phyloP scores from a whole-genome alignment of 2,888 invertebrate species.

The Standfussiana lucernea region DNA sequence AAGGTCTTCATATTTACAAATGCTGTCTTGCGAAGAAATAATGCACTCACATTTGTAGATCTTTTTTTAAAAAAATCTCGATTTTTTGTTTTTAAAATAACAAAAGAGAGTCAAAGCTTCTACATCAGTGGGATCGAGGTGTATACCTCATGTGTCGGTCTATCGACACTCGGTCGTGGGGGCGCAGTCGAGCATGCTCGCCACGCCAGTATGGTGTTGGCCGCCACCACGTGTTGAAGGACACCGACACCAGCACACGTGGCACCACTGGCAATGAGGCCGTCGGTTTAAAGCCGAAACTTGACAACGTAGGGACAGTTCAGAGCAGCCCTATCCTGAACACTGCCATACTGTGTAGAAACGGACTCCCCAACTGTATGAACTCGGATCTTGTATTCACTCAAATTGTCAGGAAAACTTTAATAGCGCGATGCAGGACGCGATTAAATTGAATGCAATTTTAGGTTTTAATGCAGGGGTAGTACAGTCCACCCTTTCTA shows the following conservation, averaged over 20 bases:
- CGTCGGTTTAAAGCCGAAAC: slow-evolving; percentile 23
- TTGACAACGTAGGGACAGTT: slow-evolving; percentile 19
- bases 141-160: no score
- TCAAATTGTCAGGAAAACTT: slow-evolving; percentile 3
- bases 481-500: no score
- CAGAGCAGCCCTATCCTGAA: slow-evolving; percentile 25
- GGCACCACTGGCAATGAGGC: no score
- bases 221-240: slow-evolving; percentile 4
- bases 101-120: slow-evolving; percentile 34
- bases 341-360: slow-evolving; percentile 12
- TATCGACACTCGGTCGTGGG: no score
- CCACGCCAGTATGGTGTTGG: background rate
- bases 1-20: no score
- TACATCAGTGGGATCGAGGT: slow-evolving; percentile 33
- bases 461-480: background rate
- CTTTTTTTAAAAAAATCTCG: no score
- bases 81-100: no score
- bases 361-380: no score
- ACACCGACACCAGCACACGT: background rate
- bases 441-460: background rate
- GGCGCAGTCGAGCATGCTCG: no score
- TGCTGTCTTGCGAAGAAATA: no score
- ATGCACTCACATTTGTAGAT: no score
- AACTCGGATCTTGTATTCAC: background rate
- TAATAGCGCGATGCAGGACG: slow-evolving; percentile 15